Base-by-base conservation (phyloP, 1,140 invertebrate genomes). In the Brachionus rotundiformis region DNA sequence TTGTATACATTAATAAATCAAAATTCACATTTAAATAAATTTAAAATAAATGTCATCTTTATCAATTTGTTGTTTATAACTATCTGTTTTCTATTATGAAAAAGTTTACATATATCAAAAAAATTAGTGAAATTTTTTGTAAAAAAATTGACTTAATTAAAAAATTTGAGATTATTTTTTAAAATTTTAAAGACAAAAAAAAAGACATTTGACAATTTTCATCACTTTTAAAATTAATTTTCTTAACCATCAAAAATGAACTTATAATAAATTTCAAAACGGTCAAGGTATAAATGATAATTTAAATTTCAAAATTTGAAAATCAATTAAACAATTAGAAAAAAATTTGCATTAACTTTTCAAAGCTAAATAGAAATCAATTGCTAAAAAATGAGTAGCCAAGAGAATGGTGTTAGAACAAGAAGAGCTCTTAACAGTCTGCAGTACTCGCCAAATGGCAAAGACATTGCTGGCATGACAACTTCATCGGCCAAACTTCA, bases 341-440 rank as follows among this genome's bases (percentile, higher is more conserved):
- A 27, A 27, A 63, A 27, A 27, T 63, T 63, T 23, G 23, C 25
- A 63, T 68, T 68, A 5, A 68, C 29, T 19, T 36, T 36, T 71
- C 19, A 41, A 73, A 25, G 36, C 33, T 41, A 73, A 73, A 73
- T 41, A 16, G 27, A 41, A 41, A 68, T 2, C 29, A 36, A 36
- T 33, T 36, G n/a, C 36, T 44, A 25, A 41, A 73, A 73, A 73
- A 73, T 73, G 68, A 44, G 5, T 19, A 44, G 23, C 11, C 68
- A 73, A 47, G 68, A 73, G 44, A 41, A 29, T 11, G 68, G 33
- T 44, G 39, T 73, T 0, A 8, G 36, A 39, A 79, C 76, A 25
- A 33, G 76, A 59, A 25, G 76, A 31, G 76, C 76, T 54, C 36
- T 79, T 10, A 79, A 79, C 11, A 79, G 47, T 31, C 47, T 79